phyloP scores from a whole-genome alignment of 2,113 vertebrate species.

The Atlantisia rogersi region DNA sequence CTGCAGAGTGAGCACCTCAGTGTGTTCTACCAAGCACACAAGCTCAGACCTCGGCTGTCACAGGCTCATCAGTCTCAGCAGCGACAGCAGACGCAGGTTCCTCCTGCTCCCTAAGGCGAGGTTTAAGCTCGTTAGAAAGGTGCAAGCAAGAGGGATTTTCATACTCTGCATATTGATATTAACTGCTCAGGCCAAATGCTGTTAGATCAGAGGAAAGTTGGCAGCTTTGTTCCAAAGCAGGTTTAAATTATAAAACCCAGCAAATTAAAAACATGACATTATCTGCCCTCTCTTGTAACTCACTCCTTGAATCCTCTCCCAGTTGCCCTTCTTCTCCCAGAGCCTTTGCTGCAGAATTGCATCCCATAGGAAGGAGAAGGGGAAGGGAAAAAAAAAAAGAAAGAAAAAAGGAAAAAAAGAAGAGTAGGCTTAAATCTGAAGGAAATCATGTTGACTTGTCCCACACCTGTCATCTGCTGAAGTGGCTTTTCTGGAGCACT shows the following conservation, averaged over 20 bases:
- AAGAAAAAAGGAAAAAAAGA: not conserved
- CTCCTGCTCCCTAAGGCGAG: slow-evolving; percentile 26
- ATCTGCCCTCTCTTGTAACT: slow-evolving; percentile 45
- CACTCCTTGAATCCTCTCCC: slow-evolving; percentile 33
- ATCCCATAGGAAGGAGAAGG: slow-evolving; percentile 5
- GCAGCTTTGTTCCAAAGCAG: slow-evolving; percentile 34
- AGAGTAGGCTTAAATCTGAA: slow-evolving; percentile 55
- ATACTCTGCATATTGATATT: slow-evolving; percentile 49
- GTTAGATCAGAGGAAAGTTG: slow-evolving; percentile 33
- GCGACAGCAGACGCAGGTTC: not conserved
- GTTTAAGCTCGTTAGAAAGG: slow-evolving; percentile 46
- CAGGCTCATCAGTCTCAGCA: not conserved
- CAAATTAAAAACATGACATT: slow-evolving; percentile 45
- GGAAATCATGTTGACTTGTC: slow-evolving; percentile 60
- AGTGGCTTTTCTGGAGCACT: slow-evolving; percentile 67
- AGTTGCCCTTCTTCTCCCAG: slow-evolving; percentile 12
- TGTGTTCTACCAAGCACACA: not conserved
- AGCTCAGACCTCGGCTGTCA: slow-evolving; percentile 23
- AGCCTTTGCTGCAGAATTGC: not conserved
- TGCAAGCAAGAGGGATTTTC: slow-evolving; percentile 46
- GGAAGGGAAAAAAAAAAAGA: not conserved
- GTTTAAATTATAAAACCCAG: slow-evolving; percentile 56
- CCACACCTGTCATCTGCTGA: slow-evolving; percentile 59
- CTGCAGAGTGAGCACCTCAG: not conserved
- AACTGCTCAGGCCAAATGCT: slow-evolving; percentile 40